phyloP scores from a whole-genome alignment of 2,797 vertebrate species.

The Semaprochilodus insignis region DNA sequence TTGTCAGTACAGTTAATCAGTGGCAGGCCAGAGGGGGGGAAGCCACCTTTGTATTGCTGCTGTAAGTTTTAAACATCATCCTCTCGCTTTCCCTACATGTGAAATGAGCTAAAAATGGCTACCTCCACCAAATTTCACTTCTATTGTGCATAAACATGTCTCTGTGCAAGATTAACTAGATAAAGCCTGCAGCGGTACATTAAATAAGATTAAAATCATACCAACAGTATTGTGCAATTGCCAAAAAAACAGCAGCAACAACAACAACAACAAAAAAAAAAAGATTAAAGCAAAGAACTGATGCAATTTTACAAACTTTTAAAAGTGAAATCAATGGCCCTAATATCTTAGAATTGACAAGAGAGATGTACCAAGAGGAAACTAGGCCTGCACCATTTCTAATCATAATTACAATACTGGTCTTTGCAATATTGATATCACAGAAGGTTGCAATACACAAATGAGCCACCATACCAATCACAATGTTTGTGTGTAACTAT shows the following conservation, averaged over 20 bases:
- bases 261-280: not conserved
- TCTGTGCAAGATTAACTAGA: not conserved
- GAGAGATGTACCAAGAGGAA: not conserved
- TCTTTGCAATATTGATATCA: not conserved
- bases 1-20: slow-evolving; percentile 19
- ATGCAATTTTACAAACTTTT: not conserved
- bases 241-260: too few relatives aligned
- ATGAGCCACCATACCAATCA: not conserved
- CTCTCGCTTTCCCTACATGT: slow-evolving; percentile 22
- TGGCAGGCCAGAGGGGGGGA: slow-evolving; percentile 18
- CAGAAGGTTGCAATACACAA: not conserved
- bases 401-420: not conserved
- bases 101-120: slow-evolving; percentile 31
- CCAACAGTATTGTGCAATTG: not conserved
- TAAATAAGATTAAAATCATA: not conserved
- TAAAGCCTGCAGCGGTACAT: not conserved
- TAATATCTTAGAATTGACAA: too few relatives aligned
- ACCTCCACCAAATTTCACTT: slow-evolving; percentile 4
- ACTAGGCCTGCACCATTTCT: not conserved
- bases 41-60: slow-evolving; percentile 5
- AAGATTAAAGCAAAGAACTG: not conserved
- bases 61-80: slow-evolving; percentile 34
- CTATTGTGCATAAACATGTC: not conserved
- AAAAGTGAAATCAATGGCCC: too few relatives aligned
- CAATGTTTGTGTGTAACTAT: too few relatives aligned